Conservation (phyloP, 1,140 invertebrate genomes). For the Lasioglossum albipes region DNA sequence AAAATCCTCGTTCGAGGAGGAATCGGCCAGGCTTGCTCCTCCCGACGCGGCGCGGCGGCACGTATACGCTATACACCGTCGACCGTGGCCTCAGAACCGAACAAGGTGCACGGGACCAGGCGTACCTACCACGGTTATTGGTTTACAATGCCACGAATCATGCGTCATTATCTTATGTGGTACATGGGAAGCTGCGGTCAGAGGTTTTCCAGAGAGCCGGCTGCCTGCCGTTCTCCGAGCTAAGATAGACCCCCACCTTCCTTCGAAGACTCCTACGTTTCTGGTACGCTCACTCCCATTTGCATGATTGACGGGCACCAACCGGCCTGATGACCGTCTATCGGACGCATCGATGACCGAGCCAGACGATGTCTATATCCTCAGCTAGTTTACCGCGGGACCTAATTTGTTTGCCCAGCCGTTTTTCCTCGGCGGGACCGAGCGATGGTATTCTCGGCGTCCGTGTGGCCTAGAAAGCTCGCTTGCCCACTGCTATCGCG, state of each 20-base stretch:
- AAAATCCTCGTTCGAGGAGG: conserved; percentile 32
- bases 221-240: background rate
- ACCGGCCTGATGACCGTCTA: background rate
- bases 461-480: too few species aligned
- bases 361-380: background rate
- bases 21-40: conserved; percentile 1
- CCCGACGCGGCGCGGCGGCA: conserved; percentile 8
- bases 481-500: too few species aligned
- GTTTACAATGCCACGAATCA: conserved; percentile 52
- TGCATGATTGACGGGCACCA: conserved; percentile 64
- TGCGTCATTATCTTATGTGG: conserved; percentile 69
- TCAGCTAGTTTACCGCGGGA: background rate
- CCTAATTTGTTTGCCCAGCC: background rate
- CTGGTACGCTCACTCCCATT: conserved; percentile 40
- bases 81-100: conserved; percentile 2
- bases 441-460: too few species aligned
- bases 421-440: too few species aligned
- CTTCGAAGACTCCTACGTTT: background rate
- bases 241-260: background rate
- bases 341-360: conserved; percentile 23
- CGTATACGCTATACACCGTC: background rate
- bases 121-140: conserved; percentile 44
- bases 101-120: conserved; percentile 9
- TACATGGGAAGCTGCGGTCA: conserved; percentile 69
- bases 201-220: conserved; percentile 52